Percentiles rank a stretch among this genome's conserved stretches.
Conservation (phyloP, 2,113 vertebrate species). For the Indicator indicator region DNA sequence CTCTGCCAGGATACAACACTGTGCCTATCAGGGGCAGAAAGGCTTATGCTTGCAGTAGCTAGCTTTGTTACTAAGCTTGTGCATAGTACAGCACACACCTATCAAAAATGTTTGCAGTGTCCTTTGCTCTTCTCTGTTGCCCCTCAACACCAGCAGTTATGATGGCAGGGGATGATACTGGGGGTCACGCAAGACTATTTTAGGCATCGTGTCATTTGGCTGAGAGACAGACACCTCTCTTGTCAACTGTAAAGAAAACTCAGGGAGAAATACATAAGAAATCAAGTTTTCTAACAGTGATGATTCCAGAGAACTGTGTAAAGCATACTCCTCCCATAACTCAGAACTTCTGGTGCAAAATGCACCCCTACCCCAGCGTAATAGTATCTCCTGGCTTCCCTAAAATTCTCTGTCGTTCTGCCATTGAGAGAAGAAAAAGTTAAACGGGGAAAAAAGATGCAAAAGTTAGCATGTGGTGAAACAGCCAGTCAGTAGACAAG, state of each 20-base stretch:
- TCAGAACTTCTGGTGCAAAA: neutral
- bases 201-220: neutral
- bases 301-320: neutral
- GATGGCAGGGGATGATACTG: neutral
- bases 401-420: neutral
- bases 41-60: neutral
- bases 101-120: neutral
- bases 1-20: accelerated
- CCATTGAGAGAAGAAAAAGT: neutral
- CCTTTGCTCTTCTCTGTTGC: neutral
- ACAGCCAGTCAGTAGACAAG: neutral
- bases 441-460: neutral
- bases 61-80: neutral
- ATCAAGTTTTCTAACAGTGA: neutral
- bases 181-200: neutral
- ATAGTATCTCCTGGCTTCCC: neutral
- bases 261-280: neutral
- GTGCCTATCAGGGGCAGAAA: too few species aligned
- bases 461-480: neutral
- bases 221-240: neutral
- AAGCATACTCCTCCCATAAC: neutral
- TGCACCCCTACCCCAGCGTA: neutral
- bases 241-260: accelerated
- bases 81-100: accelerated
- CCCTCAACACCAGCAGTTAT: neutral